Percentiles rank a stretch among this genome's conserved stretches.
phyloP scores from a whole-genome alignment of 2,888 invertebrate species.

The Galeopsomyia nigrocyanea region DNA sequence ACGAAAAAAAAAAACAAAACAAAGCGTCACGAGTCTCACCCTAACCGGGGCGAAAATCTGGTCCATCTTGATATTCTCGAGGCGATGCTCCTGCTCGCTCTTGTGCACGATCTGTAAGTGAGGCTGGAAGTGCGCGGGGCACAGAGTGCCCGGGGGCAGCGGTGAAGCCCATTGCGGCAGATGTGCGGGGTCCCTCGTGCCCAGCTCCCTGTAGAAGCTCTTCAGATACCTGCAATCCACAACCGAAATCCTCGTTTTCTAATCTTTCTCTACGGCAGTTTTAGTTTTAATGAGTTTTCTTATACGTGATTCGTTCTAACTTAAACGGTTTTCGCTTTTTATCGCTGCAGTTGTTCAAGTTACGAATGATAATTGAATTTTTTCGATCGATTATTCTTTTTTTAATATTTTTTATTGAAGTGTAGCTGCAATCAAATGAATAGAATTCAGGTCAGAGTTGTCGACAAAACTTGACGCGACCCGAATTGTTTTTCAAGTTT shows the following conservation, averaged over 20 bases:
- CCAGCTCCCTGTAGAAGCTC: constrained; percentile 70
- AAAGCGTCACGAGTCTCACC: constrained; percentile 61
- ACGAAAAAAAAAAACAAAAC: constrained; percentile 42
- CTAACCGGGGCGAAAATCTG: constrained; percentile 70
- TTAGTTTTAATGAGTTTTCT: too few relatives aligned
- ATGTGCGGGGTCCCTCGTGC: constrained; percentile 69
- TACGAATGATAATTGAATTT: too few relatives aligned
- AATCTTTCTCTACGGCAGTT: background rate
- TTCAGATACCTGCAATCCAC: constrained; percentile 68
- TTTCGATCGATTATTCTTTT: too few relatives aligned
- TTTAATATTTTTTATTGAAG: too few relatives aligned
- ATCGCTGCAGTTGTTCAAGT: too few relatives aligned
- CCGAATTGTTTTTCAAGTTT: too few relatives aligned
- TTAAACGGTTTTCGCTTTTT: too few relatives aligned
- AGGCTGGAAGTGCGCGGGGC: constrained; percentile 71
- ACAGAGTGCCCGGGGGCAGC: constrained; percentile 69
- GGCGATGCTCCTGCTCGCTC: constrained; percentile 63
- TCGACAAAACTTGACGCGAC: too few relatives aligned
- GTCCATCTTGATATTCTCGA: constrained; percentile 67
- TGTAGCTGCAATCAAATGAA: too few relatives aligned
- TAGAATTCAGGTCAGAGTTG: too few relatives aligned
- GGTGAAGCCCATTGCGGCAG: constrained; percentile 70
- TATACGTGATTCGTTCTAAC: too few relatives aligned
- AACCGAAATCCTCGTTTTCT: background rate
- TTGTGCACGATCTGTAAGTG: constrained; percentile 68